phyloP scores from a whole-genome alignment of 2,888 invertebrate species.

The Meta bourneti region DNA sequence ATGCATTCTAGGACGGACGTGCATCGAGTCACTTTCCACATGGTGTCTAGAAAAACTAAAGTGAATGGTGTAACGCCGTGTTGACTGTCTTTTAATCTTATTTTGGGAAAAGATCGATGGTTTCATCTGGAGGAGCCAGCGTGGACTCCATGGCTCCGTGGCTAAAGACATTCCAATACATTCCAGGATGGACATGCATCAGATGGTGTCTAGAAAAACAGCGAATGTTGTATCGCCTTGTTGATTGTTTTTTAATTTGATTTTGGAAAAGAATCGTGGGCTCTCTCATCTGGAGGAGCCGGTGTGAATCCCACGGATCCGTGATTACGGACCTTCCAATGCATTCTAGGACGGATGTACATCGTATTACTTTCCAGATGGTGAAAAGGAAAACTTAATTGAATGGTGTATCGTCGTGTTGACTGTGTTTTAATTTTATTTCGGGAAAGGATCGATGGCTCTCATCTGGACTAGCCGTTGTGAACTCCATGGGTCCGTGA shows the following conservation, averaged over 20 bases:
- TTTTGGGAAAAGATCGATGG: too few species aligned
- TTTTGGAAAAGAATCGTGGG: background rate
- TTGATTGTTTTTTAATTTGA: background rate
- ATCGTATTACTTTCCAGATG: slow-evolving; percentile 48
- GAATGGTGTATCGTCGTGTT: slow-evolving; percentile 38
- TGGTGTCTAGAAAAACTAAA: slow-evolving; percentile 35
- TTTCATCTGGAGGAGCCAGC: slow-evolving; percentile 44
- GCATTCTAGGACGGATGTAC: slow-evolving; percentile 55
- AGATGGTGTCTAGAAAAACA: slow-evolving; percentile 38
- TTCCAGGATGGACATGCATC: slow-evolving; percentile 55
- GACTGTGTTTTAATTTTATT: background rate
- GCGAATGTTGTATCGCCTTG: slow-evolving; percentile 34
- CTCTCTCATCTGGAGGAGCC: slow-evolving; percentile 59
- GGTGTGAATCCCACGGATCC: slow-evolving; percentile 21
- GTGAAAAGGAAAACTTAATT: slow-evolving; percentile 25
- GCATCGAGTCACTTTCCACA: slow-evolving; percentile 46
- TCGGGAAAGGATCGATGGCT: too few species aligned
- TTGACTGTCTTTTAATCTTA: slow-evolving; percentile 1
- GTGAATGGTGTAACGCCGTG: slow-evolving; percentile 39
- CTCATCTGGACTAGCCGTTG: slow-evolving; percentile 52
- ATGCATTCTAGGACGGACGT: slow-evolving; percentile 59
- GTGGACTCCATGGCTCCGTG: slow-evolving; percentile 2
- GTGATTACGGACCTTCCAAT: slow-evolving; percentile 12
- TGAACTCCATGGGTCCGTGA: background rate
- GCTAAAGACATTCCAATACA: slow-evolving; percentile 24